Evolutionary conservation across 2,797 vertebrate species (phyloP).

Genomic region (Channallabes apus): DNA sequence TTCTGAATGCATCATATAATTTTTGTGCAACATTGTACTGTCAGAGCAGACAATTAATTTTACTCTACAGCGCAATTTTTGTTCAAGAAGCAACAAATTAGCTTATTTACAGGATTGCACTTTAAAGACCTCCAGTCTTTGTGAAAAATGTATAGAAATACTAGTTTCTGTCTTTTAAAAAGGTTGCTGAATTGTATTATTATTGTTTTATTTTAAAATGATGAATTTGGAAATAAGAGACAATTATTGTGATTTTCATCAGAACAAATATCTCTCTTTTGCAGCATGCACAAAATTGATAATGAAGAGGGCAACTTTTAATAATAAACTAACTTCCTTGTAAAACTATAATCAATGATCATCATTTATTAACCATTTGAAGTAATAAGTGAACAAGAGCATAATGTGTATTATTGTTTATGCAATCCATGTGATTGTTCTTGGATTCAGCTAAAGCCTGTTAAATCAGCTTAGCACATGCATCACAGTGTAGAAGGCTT

Average conservation of each 20-base stretch:
- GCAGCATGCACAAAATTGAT: not conserved
- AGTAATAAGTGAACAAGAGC: conserved; percentile 54
- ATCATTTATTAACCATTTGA: not conserved
- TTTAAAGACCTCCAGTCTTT: not conserved
- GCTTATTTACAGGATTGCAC: not conserved
- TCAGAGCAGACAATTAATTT: not conserved
- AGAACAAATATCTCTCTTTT: not conserved
- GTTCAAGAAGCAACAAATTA: not conserved
- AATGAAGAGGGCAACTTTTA: not conserved
- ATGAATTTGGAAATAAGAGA: not conserved
- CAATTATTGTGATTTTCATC: not conserved
- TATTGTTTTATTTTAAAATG: too few species aligned
- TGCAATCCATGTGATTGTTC: conserved; percentile 76
- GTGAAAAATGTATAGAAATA: not conserved
- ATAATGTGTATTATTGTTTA: conserved; percentile 75
- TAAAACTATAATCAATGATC: not conserved
- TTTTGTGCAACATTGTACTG: not conserved
- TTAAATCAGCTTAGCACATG: conserved; percentile 81
- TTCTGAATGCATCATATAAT: not conserved
- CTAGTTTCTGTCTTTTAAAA: not conserved
- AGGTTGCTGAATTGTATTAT: not conserved
- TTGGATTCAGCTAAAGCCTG: conserved; percentile 74
- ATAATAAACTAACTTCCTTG: not conserved
- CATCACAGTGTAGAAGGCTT: conserved; percentile 76
- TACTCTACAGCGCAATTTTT: not conserved